Evolutionary conservation across 2,888 invertebrate species (phyloP).

Genomic region (Platynereis dumerilii): DNA sequence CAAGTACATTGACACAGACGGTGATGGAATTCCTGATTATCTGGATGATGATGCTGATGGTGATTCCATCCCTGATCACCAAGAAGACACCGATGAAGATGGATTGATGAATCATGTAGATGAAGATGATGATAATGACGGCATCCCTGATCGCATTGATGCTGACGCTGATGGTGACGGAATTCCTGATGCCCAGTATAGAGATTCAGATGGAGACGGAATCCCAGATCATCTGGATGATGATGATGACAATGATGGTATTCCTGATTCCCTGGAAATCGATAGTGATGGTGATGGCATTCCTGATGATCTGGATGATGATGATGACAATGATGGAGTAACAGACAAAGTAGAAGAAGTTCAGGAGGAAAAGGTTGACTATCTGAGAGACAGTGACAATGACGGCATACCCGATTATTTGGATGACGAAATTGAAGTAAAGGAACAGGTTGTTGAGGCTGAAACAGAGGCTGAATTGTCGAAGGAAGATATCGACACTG

Average conservation of each 20-base stretch:
- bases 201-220: constrained; percentile 47
- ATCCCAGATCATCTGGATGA: constrained; percentile 39
- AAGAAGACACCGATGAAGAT: constrained; percentile 34
- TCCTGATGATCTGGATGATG: constrained; percentile 44
- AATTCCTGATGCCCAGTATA: constrained; percentile 42
- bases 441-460: constrained; percentile 37
- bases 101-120: constrained; percentile 36
- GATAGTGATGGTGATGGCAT: constrained; percentile 43
- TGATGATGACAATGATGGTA: constrained; percentile 42
- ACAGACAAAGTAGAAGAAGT: constrained; percentile 34
- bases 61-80: constrained; percentile 38
- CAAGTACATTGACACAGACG: constrained; percentile 34
- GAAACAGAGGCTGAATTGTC: constrained; percentile 33
- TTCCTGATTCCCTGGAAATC: constrained; percentile 40
- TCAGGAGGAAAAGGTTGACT: constrained; percentile 44
- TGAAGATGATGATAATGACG: constrained; percentile 45
- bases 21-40: constrained; percentile 27
- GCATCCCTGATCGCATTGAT: constrained; percentile 42
- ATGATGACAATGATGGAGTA: constrained; percentile 46
- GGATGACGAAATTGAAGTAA: constrained; percentile 19
- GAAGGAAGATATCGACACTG: constrained; percentile 29
- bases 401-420: constrained; percentile 18
- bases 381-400: constrained; percentile 35
- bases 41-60: constrained; percentile 39
- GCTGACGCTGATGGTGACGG: constrained; percentile 50